Percentiles rank a stretch among this genome's conserved stretches.
These are phyloP conservation scores for Acanthoscelides obtectus DNA, from an alignment of 2,888 invertebrate genomes.

Conservation along the genomic window DNA sequence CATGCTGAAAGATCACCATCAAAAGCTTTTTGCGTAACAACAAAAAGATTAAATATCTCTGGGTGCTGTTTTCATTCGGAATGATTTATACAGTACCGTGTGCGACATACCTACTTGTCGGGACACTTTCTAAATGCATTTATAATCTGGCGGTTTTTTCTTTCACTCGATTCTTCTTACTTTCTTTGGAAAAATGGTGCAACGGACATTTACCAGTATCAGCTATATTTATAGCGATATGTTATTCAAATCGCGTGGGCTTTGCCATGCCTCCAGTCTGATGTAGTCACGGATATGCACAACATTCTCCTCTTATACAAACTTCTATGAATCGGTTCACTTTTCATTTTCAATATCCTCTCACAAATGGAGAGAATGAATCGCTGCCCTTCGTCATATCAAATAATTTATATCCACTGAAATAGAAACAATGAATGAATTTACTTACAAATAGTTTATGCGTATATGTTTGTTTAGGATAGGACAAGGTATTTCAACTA, in stretches of 20 bases:
- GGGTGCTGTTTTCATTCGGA: neutral
- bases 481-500: no score
- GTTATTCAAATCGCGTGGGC: neutral
- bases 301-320: neutral
- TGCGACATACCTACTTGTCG: neutral
- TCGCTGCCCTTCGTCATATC: neutral
- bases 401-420: no score
- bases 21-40: neutral
- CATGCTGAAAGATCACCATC: neutral
- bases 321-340: neutral
- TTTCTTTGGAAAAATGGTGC: neutral
- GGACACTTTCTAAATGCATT: neutral
- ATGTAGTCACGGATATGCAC: neutral
- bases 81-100: neutral
- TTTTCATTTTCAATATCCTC: neutral
- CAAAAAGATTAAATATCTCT: neutral
- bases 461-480: no score
- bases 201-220: neutral
- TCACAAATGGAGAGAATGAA: neutral
- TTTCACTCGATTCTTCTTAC: neutral
- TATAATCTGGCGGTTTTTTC: neutral
- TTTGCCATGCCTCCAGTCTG: neutral
- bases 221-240: neutral
- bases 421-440: no score
- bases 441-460: no score